These are phyloP conservation scores for Bufo bufo DNA, from an alignment of 2,113 vertebrate genomes.

Conservation along the genomic window DNA sequence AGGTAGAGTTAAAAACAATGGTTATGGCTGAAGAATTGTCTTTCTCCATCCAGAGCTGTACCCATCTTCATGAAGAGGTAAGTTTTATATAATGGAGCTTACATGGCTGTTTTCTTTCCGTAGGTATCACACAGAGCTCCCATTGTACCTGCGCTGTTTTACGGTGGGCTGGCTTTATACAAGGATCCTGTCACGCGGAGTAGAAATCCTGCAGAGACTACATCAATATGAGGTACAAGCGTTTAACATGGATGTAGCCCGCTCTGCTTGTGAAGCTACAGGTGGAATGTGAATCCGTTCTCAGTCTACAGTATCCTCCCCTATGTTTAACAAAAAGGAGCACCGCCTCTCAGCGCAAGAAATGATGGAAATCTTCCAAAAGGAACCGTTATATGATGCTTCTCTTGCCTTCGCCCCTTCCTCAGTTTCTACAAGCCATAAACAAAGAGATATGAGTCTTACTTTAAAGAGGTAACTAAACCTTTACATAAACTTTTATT, in stretches of 20 bases:
- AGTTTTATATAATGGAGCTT: background rate
- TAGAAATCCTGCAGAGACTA: slow-evolving; percentile 91
- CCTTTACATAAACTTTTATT: too few relatives aligned
- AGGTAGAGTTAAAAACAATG: slow-evolving; percentile 70
- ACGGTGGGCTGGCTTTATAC: slow-evolving; percentile 90
- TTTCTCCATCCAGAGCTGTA: background rate
- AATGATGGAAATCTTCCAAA: too few relatives aligned
- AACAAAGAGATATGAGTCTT: too few relatives aligned
- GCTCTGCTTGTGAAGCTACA: background rate
- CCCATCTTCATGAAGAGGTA: background rate
- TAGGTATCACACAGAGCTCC: slow-evolving; percentile 81
- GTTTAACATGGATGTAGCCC: background rate
- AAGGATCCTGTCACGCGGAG: slow-evolving; percentile 83
- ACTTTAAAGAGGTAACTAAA: too few relatives aligned
- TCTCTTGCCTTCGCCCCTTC: too few relatives aligned
- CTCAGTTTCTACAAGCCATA: too few relatives aligned
- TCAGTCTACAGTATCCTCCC: too few relatives aligned
- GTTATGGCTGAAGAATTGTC: background rate
- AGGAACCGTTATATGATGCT: too few relatives aligned
- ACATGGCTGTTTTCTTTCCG: background rate
- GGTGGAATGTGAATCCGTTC: background rate
- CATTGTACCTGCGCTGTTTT: slow-evolving; percentile 86
- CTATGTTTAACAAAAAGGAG: too few relatives aligned
- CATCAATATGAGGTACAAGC: slow-evolving; percentile 82
- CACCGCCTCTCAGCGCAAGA: too few relatives aligned